These are phyloP conservation scores for Ctenicera cuprea DNA, from an alignment of 2,888 invertebrate genomes.

Conservation along the genomic window DNA sequence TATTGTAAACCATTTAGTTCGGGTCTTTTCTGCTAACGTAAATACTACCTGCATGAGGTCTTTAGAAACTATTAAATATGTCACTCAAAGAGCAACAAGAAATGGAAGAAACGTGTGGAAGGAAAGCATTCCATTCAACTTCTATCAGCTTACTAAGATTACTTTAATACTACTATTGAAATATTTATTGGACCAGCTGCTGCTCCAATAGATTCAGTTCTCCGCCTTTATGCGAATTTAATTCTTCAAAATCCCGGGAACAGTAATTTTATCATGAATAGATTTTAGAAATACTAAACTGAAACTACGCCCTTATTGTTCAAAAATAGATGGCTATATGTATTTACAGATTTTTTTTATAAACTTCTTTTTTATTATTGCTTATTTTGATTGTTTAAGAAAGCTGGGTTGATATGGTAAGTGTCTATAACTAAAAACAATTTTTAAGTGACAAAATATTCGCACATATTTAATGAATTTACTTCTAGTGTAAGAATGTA, in stretches of 20 bases:
- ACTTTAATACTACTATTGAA: slow-evolving; percentile 39
- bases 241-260: slow-evolving; percentile 37
- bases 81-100: slow-evolving; percentile 34
- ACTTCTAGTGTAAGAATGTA: too few relatives aligned
- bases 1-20: slow-evolving; percentile 44
- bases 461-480: too few relatives aligned
- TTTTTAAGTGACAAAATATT: too few relatives aligned
- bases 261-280: slow-evolving; percentile 22
- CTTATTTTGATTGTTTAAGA: too few relatives aligned
- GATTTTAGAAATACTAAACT: background rate
- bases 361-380: too few relatives aligned
- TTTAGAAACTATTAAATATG: slow-evolving; percentile 44
- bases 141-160: slow-evolving; percentile 45
- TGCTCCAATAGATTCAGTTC: slow-evolving; percentile 23
- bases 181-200: slow-evolving; percentile 41
- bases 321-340: too few relatives aligned
- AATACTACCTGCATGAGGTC: slow-evolving; percentile 49
- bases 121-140: slow-evolving; percentile 45
- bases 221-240: slow-evolving; percentile 46
- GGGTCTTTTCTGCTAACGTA: slow-evolving; percentile 28
- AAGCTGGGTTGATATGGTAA: too few relatives aligned
- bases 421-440: too few relatives aligned
- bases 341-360: too few relatives aligned
- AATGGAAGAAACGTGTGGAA: slow-evolving; percentile 44
- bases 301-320: background rate